A percentile compares a stretch with the other conserved stretches of the same genome.
Conservation (phyloP, 64 coral and sea anemone species). For the Catalaphyllia jardinei region DNA sequence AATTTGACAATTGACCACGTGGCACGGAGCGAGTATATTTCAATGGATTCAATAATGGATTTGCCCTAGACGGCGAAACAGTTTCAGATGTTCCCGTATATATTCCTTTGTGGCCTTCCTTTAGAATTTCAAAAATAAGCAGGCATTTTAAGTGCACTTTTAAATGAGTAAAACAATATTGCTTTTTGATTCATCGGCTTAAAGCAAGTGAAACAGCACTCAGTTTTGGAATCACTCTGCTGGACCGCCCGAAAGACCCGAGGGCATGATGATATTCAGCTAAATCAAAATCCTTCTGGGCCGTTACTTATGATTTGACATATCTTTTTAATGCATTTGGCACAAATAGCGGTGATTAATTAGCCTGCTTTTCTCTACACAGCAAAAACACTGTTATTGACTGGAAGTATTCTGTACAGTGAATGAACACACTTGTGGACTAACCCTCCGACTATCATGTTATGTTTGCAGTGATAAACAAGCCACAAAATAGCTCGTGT, state of each 20-base stretch:
- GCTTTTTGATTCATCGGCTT: neutral
- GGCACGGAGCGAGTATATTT: neutral
- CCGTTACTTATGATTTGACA: neutral
- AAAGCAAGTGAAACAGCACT: neutral
- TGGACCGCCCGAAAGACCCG: neutral
- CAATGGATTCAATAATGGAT: constrained; percentile 4
- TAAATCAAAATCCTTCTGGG: neutral
- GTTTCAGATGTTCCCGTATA: neutral
- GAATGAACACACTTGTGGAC: neutral
- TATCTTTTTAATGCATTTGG: constrained; percentile 20
- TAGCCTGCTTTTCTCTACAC: constrained; percentile 26
- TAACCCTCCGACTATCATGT: too few relatives aligned
- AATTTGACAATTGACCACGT: constrained; percentile 27
- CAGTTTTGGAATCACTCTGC: neutral
- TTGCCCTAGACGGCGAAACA: neutral
- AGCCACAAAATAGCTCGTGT: neutral
- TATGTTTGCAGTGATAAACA: neutral
- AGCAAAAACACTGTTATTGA: constrained; percentile 16
- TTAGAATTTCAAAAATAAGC: neutral
- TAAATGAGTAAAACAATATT: neutral
- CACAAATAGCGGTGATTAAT: constrained; percentile 29
- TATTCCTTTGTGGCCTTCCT: neutral
- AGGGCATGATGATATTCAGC: neutral
- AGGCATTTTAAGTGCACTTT: neutral
- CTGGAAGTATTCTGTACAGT: neutral